These are phyloP conservation scores for Myxocyprinus asiaticus DNA, from an alignment of 2,113 vertebrate genomes.

Conservation along the genomic window DNA sequence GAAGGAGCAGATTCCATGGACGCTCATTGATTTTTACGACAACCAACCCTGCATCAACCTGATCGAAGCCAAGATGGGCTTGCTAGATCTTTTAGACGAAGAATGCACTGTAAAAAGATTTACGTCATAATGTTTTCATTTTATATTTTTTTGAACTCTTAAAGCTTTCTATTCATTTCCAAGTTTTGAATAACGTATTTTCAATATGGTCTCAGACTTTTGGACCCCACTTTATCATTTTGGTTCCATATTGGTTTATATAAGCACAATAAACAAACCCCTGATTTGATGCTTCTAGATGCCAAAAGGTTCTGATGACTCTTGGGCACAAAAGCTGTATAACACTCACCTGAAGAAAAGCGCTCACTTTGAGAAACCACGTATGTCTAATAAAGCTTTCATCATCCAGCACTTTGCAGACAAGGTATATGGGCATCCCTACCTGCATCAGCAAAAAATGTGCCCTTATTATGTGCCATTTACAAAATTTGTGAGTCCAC, in stretches of 20 bases:
- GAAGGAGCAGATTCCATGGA: constrained; percentile 96
- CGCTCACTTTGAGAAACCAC: constrained; percentile 90
- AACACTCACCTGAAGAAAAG: constrained; percentile 91
- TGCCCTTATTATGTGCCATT: background rate
- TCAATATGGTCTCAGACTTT: no score
- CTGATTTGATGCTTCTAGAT: constrained; percentile 76
- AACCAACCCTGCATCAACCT: constrained; percentile 97
- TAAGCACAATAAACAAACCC: constrained; percentile 11
- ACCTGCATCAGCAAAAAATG: background rate
- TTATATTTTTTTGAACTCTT: constrained; percentile 36
- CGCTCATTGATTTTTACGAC: constrained; percentile 96
- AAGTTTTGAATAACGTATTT: no score
- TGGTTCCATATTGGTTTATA: no score
- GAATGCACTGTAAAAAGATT: constrained; percentile 85
- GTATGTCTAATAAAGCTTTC: constrained; percentile 93
- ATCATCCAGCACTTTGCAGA: constrained; percentile 97
- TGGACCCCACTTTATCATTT: no score
- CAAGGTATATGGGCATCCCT: constrained; percentile 76
- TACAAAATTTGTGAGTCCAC: background rate
- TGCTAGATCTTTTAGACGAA: constrained; percentile 94
- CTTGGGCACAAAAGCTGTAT: constrained; percentile 96
- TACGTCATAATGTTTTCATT: background rate
- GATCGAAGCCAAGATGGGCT: constrained; percentile 92
- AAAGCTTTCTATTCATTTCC: background rate
- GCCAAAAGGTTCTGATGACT: constrained; percentile 94